Evolutionary conservation across 2,797 vertebrate species (phyloP).

Genomic region (Aeoliscus strigatus): DNA sequence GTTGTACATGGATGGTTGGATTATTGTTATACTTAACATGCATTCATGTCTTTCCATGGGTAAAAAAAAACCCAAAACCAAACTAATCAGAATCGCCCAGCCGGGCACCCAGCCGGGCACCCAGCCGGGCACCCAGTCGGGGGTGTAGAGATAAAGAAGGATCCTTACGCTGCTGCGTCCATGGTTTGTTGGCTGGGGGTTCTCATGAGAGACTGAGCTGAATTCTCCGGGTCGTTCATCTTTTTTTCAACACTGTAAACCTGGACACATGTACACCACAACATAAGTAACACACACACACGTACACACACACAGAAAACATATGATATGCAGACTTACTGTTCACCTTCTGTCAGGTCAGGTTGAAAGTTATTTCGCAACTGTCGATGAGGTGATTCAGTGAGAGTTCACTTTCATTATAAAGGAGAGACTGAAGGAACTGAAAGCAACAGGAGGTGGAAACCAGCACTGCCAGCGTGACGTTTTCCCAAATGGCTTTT

Average conservation of each 20-base stretch:
- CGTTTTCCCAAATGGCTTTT: conserved; percentile 1
- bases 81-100: no score
- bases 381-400: conserved; percentile 4
- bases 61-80: no score
- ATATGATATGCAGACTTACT: not conserved
- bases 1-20: no score
- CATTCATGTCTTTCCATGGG: no score
- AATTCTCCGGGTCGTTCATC: conserved; percentile 53
- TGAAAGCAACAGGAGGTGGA: conserved; percentile 21
- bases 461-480: not conserved
- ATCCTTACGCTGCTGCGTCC: no score
- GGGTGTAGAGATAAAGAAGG: no score
- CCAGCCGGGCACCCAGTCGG: no score
- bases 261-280: conserved; percentile 18
- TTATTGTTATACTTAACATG: no score
- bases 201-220: conserved; percentile 42
- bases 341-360: conserved; percentile 34
- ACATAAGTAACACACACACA: not conserved
- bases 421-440: conserved; percentile 19
- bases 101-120: no score
- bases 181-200: not conserved
- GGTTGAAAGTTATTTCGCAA: not conserved
- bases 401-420: conserved; percentile 9
- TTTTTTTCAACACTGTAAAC: conserved; percentile 14
- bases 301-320: not conserved